Conservation (phyloP, 2,797 vertebrate genomes). For the Neosilurus mollespiculum region DNA sequence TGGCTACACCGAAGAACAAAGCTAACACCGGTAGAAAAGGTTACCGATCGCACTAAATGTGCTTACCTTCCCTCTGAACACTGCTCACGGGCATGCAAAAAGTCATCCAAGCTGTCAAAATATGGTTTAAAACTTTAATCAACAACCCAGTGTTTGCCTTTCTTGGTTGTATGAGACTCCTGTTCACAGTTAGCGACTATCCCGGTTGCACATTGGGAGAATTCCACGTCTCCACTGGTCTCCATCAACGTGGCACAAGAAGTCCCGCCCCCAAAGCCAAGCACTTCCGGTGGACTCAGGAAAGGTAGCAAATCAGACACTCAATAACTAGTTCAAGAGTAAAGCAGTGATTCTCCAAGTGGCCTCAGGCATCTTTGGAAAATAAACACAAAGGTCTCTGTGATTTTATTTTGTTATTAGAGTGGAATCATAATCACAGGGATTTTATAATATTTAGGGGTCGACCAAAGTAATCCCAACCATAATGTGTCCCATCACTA, state of each 20-base stretch:
- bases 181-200: slow-evolving; percentile 51
- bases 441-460: too few species aligned
- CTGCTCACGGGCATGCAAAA: slow-evolving; percentile 58
- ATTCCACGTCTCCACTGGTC: slow-evolving; percentile 79
- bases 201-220: slow-evolving; percentile 57
- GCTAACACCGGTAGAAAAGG: slow-evolving; percentile 33
- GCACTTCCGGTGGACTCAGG: slow-evolving; percentile 49
- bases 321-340: neutral
- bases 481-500: too few species aligned
- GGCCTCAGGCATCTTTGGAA: too few species aligned
- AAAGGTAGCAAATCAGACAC: neutral
- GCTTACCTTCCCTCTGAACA: slow-evolving; percentile 66
- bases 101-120: slow-evolving; percentile 44
- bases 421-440: too few species aligned
- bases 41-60: slow-evolving; percentile 33
- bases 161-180: slow-evolving; percentile 7
- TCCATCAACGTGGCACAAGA: slow-evolving; percentile 83
- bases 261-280: slow-evolving; percentile 55
- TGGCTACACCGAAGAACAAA: neutral
- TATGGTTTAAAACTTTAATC: slow-evolving; percentile 7
- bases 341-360: neutral
- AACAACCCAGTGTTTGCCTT: neutral
- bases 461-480: too few species aligned
- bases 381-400: too few species aligned
- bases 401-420: too few species aligned